Evolutionary conservation across 2,888 invertebrate species (phyloP).

Genomic region (Aleiodes testaceus): DNA sequence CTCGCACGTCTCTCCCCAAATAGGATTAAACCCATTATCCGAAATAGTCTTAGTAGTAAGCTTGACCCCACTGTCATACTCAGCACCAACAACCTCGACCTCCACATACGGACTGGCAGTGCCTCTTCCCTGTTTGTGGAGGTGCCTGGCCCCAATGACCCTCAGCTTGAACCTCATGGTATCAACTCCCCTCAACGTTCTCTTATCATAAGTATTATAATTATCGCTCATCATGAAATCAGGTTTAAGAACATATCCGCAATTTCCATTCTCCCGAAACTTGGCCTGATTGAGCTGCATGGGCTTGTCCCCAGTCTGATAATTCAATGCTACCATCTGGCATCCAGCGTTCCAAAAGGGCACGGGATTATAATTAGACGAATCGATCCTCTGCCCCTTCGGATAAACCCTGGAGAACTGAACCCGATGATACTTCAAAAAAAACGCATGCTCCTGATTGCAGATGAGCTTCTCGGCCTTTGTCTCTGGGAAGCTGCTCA

Average conservation of each 20-base stretch:
- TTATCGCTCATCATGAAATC: constrained; percentile 88
- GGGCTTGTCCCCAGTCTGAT: constrained; percentile 94
- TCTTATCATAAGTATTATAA: constrained; percentile 85
- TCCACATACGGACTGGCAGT: constrained; percentile 93
- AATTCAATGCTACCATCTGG: constrained; percentile 98
- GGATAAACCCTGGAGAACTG: constrained; percentile 98
- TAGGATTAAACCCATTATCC: constrained; percentile 95
- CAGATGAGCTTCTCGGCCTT: constrained; percentile 94
- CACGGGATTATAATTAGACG: constrained; percentile 96
- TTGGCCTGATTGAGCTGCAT: constrained; percentile 98
- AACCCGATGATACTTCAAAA: constrained; percentile 85
- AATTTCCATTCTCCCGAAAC: constrained; percentile 92
- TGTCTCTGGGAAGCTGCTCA: constrained; percentile 98
- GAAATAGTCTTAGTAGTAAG: constrained; percentile 89
- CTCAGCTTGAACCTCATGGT: constrained; percentile 81
- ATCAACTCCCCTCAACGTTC: constrained; percentile 76
- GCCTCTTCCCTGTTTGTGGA: constrained; percentile 87
- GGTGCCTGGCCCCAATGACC: constrained; percentile 92
- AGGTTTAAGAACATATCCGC: constrained; percentile 94
- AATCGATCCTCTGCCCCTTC: constrained; percentile 94
- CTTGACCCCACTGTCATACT: constrained; percentile 88
- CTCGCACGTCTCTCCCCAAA: constrained; percentile 91
- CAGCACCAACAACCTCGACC: constrained; percentile 91
- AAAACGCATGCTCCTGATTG: constrained; percentile 83
- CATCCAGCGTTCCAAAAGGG: constrained; percentile 96